Evolutionary conservation across 2,888 invertebrate species (phyloP).

Genomic region (Cerastis rubricosa): DNA sequence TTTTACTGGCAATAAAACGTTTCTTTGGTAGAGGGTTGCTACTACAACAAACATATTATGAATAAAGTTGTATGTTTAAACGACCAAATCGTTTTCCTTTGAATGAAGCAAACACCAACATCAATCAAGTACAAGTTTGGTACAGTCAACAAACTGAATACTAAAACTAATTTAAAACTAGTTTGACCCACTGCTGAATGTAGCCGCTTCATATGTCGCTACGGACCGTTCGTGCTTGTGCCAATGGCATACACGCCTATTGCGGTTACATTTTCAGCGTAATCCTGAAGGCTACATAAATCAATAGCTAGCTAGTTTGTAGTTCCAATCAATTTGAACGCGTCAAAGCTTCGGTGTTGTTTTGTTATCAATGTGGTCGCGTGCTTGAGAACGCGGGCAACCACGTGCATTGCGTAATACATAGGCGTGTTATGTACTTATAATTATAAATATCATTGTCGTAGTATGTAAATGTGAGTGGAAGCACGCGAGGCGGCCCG

Average conservation of each 20-base stretch:
- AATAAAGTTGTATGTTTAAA: neutral
- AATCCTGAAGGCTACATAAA: neutral
- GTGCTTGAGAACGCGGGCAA: conserved; percentile 25
- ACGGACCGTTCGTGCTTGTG: neutral
- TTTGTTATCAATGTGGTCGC: conserved; percentile 43
- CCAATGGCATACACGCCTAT: neutral
- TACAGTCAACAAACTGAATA: neutral
- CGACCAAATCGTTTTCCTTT: neutral
- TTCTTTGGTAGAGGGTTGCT: neutral
- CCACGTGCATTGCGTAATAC: conserved; percentile 40
- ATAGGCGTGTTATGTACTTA: conserved; percentile 32
- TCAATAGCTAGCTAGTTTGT: conserved; percentile 9
- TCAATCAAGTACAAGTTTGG: neutral
- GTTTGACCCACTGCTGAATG: neutral
- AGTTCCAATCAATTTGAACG: conserved; percentile 15
- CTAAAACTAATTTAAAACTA: conserved; percentile 16
- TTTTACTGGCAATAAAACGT: conserved; percentile 5
- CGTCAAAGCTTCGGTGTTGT: conserved; percentile 15
- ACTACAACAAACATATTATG: no score
- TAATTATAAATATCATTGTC: conserved; percentile 22
- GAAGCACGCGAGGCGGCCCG: conserved; percentile 27
- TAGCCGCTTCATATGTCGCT: neutral
- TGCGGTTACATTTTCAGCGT: neutral
- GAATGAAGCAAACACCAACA: neutral
- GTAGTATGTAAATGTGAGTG: conserved; percentile 43